A percentile compares a stretch with the other conserved stretches of the same genome.
Conservation (phyloP, 1,140 invertebrate species). For the Tigriopus japonicus region DNA sequence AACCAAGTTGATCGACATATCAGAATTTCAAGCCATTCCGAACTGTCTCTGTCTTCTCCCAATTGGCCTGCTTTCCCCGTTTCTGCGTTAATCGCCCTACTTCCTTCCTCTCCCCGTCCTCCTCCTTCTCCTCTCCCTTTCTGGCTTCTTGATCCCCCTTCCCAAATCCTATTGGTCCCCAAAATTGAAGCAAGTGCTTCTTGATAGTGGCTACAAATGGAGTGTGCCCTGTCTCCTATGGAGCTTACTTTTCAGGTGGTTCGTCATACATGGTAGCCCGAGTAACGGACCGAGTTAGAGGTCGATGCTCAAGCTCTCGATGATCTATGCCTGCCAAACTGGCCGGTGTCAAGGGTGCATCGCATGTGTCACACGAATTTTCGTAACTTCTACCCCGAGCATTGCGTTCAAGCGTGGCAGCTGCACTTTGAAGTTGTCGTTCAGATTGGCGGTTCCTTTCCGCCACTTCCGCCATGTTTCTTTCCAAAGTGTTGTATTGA, state of each 20-base stretch:
- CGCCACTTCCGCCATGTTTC: constrained; percentile 8
- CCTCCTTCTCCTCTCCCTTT: neutral
- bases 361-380: constrained; percentile 13
- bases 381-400: neutral
- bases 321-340: constrained; percentile 11
- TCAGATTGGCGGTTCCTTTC: neutral
- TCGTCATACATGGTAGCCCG: constrained; percentile 13
- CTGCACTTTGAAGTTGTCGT: neutral
- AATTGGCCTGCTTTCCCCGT: too few relatives aligned
- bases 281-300: constrained; percentile 10
- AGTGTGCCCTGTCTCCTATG: neutral
- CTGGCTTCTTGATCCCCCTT: neutral
- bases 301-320: constrained; percentile 8
- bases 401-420: neutral
- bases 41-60: too few relatives aligned
- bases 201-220: neutral
- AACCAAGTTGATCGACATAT: too few relatives aligned
- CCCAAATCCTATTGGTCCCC: neutral
- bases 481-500: constrained; percentile 2
- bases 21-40: too few relatives aligned
- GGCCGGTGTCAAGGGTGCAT: constrained; percentile 10
- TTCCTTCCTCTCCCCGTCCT: neutral
- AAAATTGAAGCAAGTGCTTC: neutral
- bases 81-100: neutral
- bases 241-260: constrained; percentile 15